phyloP scores from a whole-genome alignment of 2,888 invertebrate species.

The Harpalus rubripes region DNA sequence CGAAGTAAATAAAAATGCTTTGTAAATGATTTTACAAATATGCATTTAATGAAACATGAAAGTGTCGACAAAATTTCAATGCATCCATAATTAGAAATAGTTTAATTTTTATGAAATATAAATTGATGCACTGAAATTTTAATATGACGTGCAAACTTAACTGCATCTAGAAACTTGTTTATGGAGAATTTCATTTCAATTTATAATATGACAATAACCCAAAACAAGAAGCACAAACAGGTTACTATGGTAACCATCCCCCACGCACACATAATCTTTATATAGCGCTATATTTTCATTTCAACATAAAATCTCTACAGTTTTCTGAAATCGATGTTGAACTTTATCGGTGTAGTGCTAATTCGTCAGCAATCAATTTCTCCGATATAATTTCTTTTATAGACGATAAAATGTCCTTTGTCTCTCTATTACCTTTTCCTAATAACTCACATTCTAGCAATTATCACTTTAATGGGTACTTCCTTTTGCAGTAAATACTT shows the following conservation, averaged over 20 bases:
- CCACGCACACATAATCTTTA: slow-evolving; percentile 26
- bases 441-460: not conserved
- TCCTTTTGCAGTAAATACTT: not conserved
- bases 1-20: no score
- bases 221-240: slow-evolving; percentile 31
- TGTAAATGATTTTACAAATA: not conserved
- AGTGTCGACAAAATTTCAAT: not conserved
- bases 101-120: not conserved
- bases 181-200: slow-evolving; percentile 29
- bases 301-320: slow-evolving; percentile 8
- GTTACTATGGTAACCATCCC: slow-evolving; percentile 23
- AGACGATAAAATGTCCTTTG: not conserved
- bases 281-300: slow-evolving; percentile 29
- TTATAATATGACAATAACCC: slow-evolving; percentile 37
- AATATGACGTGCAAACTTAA: slow-evolving; percentile 1
- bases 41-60: not conserved
- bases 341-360: slow-evolving; percentile 10
- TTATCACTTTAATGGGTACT: not conserved
- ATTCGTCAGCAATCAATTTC: slow-evolving; percentile 6
- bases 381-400: not conserved
- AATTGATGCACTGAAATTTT: not conserved
- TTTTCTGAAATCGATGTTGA: not conserved
- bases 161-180: not conserved
- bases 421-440: not conserved
- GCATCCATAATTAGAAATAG: slow-evolving; percentile 8